A percentile compares a stretch with the other conserved stretches of the same genome.
Evolutionary conservation across 2,888 invertebrate species (phyloP).

Genomic region (Lepidonotus clava): DNA sequence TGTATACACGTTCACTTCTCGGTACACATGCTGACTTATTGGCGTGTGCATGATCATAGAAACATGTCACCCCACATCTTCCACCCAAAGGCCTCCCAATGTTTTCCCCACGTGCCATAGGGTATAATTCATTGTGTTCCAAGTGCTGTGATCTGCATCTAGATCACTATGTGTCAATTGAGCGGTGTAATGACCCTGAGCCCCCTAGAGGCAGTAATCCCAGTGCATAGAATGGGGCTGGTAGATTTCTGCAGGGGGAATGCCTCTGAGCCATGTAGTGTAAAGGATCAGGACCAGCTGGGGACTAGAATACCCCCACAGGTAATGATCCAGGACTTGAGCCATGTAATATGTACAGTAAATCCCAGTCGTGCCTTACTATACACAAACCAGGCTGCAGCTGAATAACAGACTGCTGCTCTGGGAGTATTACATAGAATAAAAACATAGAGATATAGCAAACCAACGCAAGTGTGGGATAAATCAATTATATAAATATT

Average conservation of each 20-base stretch:
- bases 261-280: constrained; percentile 18
- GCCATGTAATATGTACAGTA: neutral
- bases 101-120: neutral
- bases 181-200: constrained; percentile 11
- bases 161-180: neutral
- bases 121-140: neutral
- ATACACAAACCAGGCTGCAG: neutral
- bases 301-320: neutral
- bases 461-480: no score
- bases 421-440: no score
- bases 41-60: constrained; percentile 1
- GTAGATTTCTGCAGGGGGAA: neutral
- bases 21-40: neutral
- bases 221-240: neutral
- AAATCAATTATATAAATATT: no score
- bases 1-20: no score
- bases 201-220: neutral
- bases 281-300: constrained; percentile 18
- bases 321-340: neutral
- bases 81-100: neutral
- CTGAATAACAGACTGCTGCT: no score
- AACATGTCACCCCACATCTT: constrained; percentile 5
- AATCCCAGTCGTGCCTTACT: neutral
- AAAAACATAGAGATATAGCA: no score
- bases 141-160: neutral